Base-by-base conservation (phyloP, 2,113 vertebrate genomes). In the Passer montanus region DNA sequence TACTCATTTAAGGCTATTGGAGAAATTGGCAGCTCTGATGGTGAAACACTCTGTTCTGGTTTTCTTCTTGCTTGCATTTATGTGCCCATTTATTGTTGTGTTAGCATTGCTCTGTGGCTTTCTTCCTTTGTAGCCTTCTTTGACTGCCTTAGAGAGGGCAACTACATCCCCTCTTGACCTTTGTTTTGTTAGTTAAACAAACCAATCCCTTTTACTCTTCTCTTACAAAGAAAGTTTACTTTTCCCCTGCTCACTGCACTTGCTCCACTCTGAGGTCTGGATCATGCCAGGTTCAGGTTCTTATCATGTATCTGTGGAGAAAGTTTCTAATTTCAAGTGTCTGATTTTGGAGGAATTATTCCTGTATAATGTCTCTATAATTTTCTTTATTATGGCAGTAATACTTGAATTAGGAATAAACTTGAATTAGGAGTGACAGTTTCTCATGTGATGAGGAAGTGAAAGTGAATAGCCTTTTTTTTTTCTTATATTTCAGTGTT, bases 161-260 rank as follows among this genome's bases (percentile, higher is more conserved):
- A 11, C 50, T 15, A 21, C 15, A 46, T 89, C 33, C 55, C 50
- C 80, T 67, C 73, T 89, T 91, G 64, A 91, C 73, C 72, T 87
- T 74, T 69, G n/a, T 86, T 89, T 90, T 90, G 55, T 86, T 86
- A 70, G 43, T 31, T 77, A 81, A 92, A 84, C 55, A 90, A 86
- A 62, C 46, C 15, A 68, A 37, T 37, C 41, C 26, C 6, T 80
- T 91, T 30, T 53, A 19, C 28, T 62, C 22, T 68, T 6, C 43
- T 73, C 23, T 80, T 73, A 75, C 7, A 89, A 60, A 87, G 64
- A 63, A 88, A 68, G 49, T 49, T 90, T 92, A 20, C 56, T 84
- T 43, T 86, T 92, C 18, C 23, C 4, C 26, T 84, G 24, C 27
- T 63, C 17, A 2, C 28, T 63, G 14, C 43, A 49, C 11, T 83